These are phyloP conservation scores for Erythrocercus mccallii DNA, from an alignment of 2,113 vertebrate genomes.

Conservation along the genomic window DNA sequence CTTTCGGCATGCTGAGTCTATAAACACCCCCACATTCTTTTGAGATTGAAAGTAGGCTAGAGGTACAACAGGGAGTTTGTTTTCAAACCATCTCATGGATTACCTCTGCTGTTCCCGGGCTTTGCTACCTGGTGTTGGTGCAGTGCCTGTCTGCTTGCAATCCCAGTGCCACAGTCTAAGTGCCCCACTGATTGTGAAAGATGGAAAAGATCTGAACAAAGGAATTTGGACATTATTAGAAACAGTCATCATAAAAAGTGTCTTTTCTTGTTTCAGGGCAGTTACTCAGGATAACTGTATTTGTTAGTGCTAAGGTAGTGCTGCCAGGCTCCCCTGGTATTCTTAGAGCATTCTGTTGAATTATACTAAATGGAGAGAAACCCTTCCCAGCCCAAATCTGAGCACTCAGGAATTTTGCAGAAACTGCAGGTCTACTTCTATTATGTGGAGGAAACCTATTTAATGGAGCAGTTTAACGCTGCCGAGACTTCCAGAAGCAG, in stretches of 20 bases:
- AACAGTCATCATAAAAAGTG: not conserved
- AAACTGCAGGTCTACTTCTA: not conserved
- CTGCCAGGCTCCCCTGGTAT: not conserved
- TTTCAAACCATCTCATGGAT: constrained; percentile 5
- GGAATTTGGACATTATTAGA: not conserved
- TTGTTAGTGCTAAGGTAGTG: not conserved
- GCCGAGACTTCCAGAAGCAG: not conserved
- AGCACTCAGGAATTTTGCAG: not conserved
- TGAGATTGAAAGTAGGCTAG: not conserved
- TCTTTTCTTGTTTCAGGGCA: not conserved
- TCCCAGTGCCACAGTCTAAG: not conserved
- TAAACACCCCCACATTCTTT: constrained; percentile 39
- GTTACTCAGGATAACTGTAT: not conserved
- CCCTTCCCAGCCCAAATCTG: not conserved
- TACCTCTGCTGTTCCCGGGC: not conserved
- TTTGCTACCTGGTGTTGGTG: not conserved
- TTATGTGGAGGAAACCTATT: not conserved
- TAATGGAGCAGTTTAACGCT: not conserved
- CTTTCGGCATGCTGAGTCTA: not conserved
- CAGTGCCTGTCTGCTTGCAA: not conserved
- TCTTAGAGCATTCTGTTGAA: not conserved
- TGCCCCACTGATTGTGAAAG: not conserved
- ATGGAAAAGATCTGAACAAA: not conserved
- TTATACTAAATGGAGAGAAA: not conserved
- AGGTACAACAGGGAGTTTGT: not conserved